phyloP scores from a whole-genome alignment of 1,140 invertebrate species.

The Scylla paramamosain region DNA sequence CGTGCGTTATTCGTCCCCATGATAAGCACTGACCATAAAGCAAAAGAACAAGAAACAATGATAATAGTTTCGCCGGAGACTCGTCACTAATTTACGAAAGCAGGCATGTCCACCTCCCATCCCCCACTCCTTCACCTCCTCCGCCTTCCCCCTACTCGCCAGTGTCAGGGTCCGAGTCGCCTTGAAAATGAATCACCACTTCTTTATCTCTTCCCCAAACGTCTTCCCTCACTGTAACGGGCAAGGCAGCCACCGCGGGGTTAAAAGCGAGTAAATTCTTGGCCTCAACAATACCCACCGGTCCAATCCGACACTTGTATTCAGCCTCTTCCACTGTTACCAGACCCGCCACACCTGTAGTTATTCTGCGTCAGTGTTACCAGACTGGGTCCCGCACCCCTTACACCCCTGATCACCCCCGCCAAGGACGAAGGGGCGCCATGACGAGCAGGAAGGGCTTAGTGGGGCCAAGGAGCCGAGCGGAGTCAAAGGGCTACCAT shows the following conservation, averaged over 20 bases:
- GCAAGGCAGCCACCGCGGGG: background rate
- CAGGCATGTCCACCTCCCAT: background rate
- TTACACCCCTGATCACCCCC: background rate
- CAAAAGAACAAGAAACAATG: background rate
- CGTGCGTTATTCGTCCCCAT: too few relatives aligned
- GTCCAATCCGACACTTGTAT: slow-evolving; percentile 47
- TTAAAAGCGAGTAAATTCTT: slow-evolving; percentile 50
- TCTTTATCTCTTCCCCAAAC: slow-evolving; percentile 22
- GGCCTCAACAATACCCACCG: slow-evolving; percentile 39
- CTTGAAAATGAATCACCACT: slow-evolving; percentile 5
- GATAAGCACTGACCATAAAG: background rate
- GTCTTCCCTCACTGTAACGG: slow-evolving; percentile 32
- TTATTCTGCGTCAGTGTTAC: slow-evolving; percentile 56
- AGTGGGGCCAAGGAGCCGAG: background rate
- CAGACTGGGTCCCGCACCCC: slow-evolving; percentile 14
- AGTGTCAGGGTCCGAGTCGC: slow-evolving; percentile 7
- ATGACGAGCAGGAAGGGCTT: slow-evolving; percentile 8
- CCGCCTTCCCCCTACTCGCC: background rate
- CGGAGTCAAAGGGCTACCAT: slow-evolving; percentile 60
- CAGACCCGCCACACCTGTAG: slow-evolving; percentile 44
- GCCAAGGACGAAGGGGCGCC: slow-evolving; percentile 3
- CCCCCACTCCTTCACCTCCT: background rate
- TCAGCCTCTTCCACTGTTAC: slow-evolving; percentile 29
- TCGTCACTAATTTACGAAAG: background rate
- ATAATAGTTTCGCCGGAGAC: background rate